Evolutionary conservation across 2,888 invertebrate genomes (phyloP), one percentile per base, ranked within the genome.

Genomic region (Ganaspis brasiliensis): DNA sequence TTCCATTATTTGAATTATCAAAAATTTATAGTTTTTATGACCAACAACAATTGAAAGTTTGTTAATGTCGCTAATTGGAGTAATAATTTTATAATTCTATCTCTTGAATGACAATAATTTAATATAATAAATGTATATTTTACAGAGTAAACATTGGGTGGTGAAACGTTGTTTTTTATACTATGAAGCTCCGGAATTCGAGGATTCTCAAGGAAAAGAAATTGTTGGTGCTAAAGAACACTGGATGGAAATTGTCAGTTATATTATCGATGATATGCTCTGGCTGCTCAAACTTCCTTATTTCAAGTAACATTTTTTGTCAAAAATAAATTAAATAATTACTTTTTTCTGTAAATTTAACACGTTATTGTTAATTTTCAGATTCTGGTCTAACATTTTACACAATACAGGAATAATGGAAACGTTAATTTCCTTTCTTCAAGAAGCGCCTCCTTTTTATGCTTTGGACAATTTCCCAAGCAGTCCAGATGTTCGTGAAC

Each of bases 351-450:
- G 76, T 89, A 84, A 85, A 89, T n/a, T n/a, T n/a, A n/a, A n/a
- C n/a, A n/a, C n/a, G n/a, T n/a, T n/a, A n/a, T n/a, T n/a, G n/a
- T 31, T 31, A 6, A 6, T 45, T 31, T 73, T 74, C 89, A 95
- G 95, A 87, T 96, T 96, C 89, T 96, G 96, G 96, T 95, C 95
- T 37, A 94, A 95, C 88, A 91, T 96, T 77, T 90, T 96, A 0
- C 94, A 94, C 88, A 94, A 96, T 82, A 92, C 93, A 0, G 92
- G 93, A 0, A 94, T 96, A 74, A 93, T 95, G 89, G 93, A 94
- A 72, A 92, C 94, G 2, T 87, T 97, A 55, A 93, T 95, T 57
- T 95, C 95, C 1, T 97, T 96, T 89, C 92, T 97, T 2, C 95
- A 95, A 91, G 94, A 95, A 81, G 95, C 96, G 0, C 95, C 94